Evolutionary conservation across 2,888 invertebrate species (phyloP), one percentile per base, ranked within the genome.

Genomic region (Lordiphosa fenestrarum): DNA sequence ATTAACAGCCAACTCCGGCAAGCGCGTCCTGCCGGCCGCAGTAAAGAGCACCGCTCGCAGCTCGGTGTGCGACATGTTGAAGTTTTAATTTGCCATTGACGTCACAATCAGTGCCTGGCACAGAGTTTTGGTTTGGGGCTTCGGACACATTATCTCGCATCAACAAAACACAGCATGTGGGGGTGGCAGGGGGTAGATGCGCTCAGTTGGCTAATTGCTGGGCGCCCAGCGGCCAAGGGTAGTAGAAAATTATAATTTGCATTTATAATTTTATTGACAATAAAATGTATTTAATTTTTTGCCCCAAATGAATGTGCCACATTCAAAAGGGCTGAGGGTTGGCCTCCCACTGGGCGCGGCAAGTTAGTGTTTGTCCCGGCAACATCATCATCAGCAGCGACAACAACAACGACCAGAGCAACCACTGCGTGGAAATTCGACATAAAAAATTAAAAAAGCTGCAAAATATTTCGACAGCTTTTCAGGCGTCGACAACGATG

Each of bases 171-270:
- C 57, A 41, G 48, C 19, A 33, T 12, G 7, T 19, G 23, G 13
- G 12, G 6, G 13, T 37, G 25, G 25, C 4, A 12, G 10, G 6
- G 13, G 13, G 5, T 6, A 2, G n/a, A 38, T 25, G 21, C 36
- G 44, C 30, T 30, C 30, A 30, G 42, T 46, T 58, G 75, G 64
- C 76, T 82, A 76, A 76, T 76, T 76, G 76, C 64, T 63, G 55
- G 41, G 64, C 64, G 53, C 12, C 52, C 64, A 66, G 64, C 44
- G 46, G 46, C 53, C 58, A 69, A 72, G 66, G 83, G 83, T 83
- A 80, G 83, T 83, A 80, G 69, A 77, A 77, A 83, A 77, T 77
- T 83, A 77, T 77, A 77, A 83, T 77, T 77, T 77, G 77, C 77
- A 77, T 77, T 83, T 77, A 80, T 77, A 77, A 77, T 77, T 77